A percentile compares a stretch with the other conserved stretches of the same genome.
phyloP scores from a whole-genome alignment of 2,888 invertebrate genomes.

The Scaptomyza cyrtandrae region DNA sequence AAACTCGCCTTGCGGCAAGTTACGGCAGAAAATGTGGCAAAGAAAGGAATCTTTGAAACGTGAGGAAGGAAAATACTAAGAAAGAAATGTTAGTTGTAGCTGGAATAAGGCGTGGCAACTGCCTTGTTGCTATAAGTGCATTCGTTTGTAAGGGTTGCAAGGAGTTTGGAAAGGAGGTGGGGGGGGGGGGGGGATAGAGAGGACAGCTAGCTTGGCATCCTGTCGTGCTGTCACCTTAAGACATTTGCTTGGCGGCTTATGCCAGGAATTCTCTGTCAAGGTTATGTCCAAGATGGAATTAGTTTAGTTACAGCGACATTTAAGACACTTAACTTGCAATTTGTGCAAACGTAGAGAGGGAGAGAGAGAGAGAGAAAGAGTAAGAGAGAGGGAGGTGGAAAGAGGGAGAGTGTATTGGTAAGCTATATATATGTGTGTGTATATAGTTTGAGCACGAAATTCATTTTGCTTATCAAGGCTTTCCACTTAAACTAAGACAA shows the following conservation, averaged over 20 bases:
- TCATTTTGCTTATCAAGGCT: constrained; percentile 21
- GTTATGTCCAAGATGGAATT: constrained; percentile 50
- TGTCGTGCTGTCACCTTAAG: constrained; percentile 45
- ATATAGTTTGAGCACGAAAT: constrained; percentile 6
- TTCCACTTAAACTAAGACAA: constrained; percentile 28
- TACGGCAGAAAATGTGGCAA: constrained; percentile 11
- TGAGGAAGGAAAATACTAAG: constrained; percentile 15
- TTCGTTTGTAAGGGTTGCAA: constrained; percentile 12
- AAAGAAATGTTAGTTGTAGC: constrained; percentile 4
- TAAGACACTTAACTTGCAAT: constrained; percentile 31
- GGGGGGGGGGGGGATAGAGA: too few species aligned
- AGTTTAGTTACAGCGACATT: constrained; percentile 43
- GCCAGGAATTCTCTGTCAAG: constrained; percentile 44
- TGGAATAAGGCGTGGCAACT: constrained; percentile 2
- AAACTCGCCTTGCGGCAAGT: constrained; percentile 10
- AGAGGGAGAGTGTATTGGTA: background rate
- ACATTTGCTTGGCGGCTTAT: constrained; percentile 30
- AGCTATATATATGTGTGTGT: background rate
- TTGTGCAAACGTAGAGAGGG: background rate
- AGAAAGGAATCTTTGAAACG: constrained; percentile 19
- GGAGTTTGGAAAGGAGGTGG: too few species aligned
- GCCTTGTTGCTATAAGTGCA: constrained; percentile 59
- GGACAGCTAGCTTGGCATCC: constrained; percentile 26
- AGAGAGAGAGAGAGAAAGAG: background rate
- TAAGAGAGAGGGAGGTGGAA: too few species aligned